A percentile compares a stretch with the other conserved stretches of the same genome.
Conservation (phyloP, 2,113 vertebrate species). For the Odobenus rosmarus region DNA sequence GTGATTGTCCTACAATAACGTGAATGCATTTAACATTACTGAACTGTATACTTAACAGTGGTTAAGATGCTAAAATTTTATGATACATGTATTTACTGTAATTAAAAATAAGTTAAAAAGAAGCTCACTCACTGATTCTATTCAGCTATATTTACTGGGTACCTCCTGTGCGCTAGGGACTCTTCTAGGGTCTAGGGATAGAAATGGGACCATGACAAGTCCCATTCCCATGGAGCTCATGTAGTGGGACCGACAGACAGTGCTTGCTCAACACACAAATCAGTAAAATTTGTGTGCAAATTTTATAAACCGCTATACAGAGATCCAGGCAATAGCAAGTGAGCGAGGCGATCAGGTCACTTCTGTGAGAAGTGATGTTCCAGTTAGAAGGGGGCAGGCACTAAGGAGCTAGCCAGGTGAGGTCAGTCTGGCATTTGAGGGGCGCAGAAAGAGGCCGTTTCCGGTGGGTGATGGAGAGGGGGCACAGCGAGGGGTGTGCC, state of each 20-base stretch:
- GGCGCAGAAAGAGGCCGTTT: not conserved
- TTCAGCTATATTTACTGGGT: not conserved
- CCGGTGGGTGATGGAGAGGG: not conserved
- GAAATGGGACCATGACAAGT: not conserved
- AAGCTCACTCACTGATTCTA: not conserved
- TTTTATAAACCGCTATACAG: not conserved
- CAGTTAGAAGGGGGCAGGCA: not conserved
- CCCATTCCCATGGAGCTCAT: not conserved
- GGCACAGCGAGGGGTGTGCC: too few relatives aligned
- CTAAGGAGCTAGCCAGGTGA: not conserved
- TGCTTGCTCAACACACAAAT: too few relatives aligned
- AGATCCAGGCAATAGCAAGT: too few relatives aligned
- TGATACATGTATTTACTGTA: not conserved
- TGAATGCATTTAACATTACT: not conserved
- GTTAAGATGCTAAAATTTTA: not conserved
- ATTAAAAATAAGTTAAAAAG: not conserved
- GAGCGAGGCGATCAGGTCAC: not conserved
- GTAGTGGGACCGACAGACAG: too few relatives aligned
- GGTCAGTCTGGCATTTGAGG: not conserved
- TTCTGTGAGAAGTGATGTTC: not conserved
- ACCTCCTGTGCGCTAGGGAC: not conserved
- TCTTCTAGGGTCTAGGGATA: not conserved
- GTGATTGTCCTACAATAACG: accelerated
- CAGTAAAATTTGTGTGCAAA: not conserved
- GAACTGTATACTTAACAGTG: not conserved